Percentiles rank a stretch among this genome's conserved stretches.
phyloP scores from a whole-genome alignment of 2,113 vertebrate species.

The Megaceryle maxima region DNA sequence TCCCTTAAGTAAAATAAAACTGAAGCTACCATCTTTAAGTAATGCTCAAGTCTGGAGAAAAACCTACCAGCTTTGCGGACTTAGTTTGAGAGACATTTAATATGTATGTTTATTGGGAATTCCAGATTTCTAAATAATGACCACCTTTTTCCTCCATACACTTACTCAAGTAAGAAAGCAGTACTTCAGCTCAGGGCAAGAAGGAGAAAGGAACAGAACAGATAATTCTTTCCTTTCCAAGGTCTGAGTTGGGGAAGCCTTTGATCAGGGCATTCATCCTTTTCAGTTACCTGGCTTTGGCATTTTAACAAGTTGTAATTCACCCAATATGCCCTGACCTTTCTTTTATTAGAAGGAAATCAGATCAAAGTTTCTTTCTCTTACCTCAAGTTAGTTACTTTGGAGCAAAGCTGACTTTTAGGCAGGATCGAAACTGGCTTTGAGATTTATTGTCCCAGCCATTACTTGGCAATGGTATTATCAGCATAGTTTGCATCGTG shows the following conservation, averaged over 20 bases:
- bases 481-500: background rate
- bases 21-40: background rate
- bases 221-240: background rate
- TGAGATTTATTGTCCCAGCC: background rate
- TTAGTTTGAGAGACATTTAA: background rate
- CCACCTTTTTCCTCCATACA: background rate
- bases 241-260: background rate
- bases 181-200: background rate
- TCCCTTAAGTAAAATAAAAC: background rate
- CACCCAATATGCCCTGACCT: background rate
- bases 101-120: background rate
- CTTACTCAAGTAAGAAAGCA: background rate
- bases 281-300: background rate
- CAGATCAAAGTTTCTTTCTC: background rate
- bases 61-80: background rate
- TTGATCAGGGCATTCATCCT: background rate
- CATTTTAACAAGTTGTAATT: background rate
- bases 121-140: background rate
- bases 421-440: background rate
- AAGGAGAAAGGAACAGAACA: background rate
- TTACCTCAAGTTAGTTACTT: background rate
- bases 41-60: background rate
- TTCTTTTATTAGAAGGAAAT: background rate
- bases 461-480: background rate
- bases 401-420: background rate